Evolutionary conservation across 2,113 vertebrate species (phyloP).

Genomic region (Lichenostomus cassidix): DNA sequence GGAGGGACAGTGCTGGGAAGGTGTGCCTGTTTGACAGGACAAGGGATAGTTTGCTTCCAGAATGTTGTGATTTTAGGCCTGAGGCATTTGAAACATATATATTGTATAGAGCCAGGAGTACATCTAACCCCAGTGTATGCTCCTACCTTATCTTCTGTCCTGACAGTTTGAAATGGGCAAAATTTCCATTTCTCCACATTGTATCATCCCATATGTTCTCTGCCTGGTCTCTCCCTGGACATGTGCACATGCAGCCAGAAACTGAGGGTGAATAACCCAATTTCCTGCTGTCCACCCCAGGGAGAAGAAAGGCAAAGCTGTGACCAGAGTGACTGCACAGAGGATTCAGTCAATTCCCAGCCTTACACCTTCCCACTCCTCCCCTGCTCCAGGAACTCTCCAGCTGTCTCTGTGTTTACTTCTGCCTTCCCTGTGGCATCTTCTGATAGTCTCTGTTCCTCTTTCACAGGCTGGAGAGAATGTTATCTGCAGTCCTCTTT

Average conservation of each 20-base stretch:
- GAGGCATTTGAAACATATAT: neutral
- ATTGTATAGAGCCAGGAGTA: neutral
- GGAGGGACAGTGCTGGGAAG: neutral
- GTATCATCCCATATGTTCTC: neutral
- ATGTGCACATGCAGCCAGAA: neutral
- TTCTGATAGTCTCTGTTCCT: neutral
- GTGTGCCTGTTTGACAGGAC: neutral
- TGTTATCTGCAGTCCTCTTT: neutral
- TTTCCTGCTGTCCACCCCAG: neutral
- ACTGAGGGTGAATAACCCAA: neutral
- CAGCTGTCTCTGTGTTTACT: neutral
- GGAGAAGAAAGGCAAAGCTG: neutral
- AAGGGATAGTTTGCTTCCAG: neutral
- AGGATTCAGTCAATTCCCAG: neutral
- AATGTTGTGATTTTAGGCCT: neutral
- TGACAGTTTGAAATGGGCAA: neutral
- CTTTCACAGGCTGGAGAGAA: neutral
- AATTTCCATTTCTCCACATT: neutral
- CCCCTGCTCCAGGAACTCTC: neutral
- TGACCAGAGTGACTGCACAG: neutral
- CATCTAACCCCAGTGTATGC: neutral
- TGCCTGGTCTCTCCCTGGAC: neutral
- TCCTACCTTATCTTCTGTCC: neutral
- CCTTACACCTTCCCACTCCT: neutral
- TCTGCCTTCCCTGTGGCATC: neutral